Evolutionary conservation across 2,888 invertebrate species (phyloP), one percentile per base, ranked within the genome.

Genomic region (Pollenia griseotomentosa): DNA sequence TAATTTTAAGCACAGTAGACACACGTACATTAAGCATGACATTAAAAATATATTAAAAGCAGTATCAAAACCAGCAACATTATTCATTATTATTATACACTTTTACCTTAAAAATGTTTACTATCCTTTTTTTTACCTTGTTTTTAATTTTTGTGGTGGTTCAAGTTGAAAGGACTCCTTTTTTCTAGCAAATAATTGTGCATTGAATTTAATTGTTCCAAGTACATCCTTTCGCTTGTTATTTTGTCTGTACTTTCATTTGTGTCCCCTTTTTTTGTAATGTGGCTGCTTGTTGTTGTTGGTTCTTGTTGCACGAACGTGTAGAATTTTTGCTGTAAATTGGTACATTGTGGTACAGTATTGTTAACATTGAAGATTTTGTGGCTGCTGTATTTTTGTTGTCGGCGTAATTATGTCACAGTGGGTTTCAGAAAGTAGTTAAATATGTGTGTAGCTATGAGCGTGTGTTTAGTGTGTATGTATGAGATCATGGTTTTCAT

Each of bases 171-270:
- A 55, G 46, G 55, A 48, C 65, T 57, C 48, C 14, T 75, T 73
- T 65, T 59, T 68, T 63, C 53, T 12, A 19, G 70, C 42, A 16
- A 77, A 65, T 80, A 42, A 61, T 65, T 75, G n/a, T 44, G 46
- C 75, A 78, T 66, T 66, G 75, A 85, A 74, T 84, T 84, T 79
- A 84, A 84, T 84, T 79, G 73, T 66, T 84, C 73, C 19, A 48
- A 66, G 73, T 73, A 84, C 78, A 84, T 73, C 73, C 78, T 79
- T 79, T 78, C 16, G 63, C 77, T 71, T 83, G 83, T 83, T 14
- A 40, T 55, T 55, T 10, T 71, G 44, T 71, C 55, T 33, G 61
- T 71, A 6, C 33, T 33, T 33, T 55, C n/a, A 0, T 53, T 10
- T 46, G 46, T 16, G 12, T 33, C 14, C 10, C 5, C 3, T 51